Base-by-base conservation (phyloP, 92 coral and sea anemone species). In the Hydrozoanthus gracilis region DNA sequence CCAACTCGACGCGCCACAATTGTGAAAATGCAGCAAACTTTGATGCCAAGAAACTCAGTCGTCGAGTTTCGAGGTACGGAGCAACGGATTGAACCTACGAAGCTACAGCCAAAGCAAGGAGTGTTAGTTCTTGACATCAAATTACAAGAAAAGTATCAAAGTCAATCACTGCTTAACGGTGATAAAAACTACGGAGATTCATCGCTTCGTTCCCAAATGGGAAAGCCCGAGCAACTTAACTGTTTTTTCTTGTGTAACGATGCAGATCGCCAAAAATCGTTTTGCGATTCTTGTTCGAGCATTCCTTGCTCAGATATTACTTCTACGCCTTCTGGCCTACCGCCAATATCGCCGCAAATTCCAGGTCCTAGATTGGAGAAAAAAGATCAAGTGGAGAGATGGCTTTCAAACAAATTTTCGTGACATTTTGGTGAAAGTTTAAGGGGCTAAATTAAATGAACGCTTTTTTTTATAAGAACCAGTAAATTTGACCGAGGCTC, bases 201-300 rank as follows among this genome's bases (percentile, higher is more conserved):
- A n/a, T 73, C 12, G 14, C 9, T 39, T 6, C 74, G 6, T 48
- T 73, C 54, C 17, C 8, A 14, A 46, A 48, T 44, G 78, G 47
- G n/a, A 48, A 44, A 73, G 15, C 13, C 9, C 4, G 39, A 73
- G 78, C 12, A 56, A 15, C 78, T 27, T 12, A 48, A 4, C 17
- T 10, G 44, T 17, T 20, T 17, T 73, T 73, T 48, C 78, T 73
- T 46, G 13, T 47, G 20, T 16, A 73, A 5, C 14, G n/a, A n/a
- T 8, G 12, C 35, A 73, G 20, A 73, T 17, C 35, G 10, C 20
- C 56, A 73, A 35, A 73, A 73, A 49, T 49, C 78, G 20, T 73
- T 14, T 50, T 49, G 78, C 78, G 78, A 73, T 50, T 73, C 78
- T n/a, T 17, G 78, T 49, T 49, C 78, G 54, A 73, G 78, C n/a